Conservation (phyloP, 2,888 invertebrate genomes). For the Meteorus cinctellus region DNA sequence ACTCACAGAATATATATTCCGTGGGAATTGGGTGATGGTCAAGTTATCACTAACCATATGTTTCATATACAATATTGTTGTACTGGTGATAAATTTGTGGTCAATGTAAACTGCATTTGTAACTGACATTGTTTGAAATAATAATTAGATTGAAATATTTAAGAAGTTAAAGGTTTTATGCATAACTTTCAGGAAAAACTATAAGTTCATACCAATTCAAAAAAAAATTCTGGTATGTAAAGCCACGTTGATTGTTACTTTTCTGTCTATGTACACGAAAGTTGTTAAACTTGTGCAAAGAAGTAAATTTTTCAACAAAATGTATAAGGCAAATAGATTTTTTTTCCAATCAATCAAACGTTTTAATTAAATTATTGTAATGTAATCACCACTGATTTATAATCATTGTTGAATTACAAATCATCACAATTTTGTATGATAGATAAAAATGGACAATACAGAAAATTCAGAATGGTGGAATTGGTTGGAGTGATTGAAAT, state of each 20-base stretch:
- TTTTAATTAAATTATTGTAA: too few species aligned
- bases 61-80: not conserved
- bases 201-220: not conserved
- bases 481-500: too few species aligned
- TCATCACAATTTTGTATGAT: too few species aligned
- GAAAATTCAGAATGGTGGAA: too few species aligned
- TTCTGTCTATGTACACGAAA: not conserved
- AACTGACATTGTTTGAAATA: not conserved
- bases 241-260: not conserved
- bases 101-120: not conserved
- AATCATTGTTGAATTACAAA: too few species aligned
- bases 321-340: too few species aligned
- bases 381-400: too few species aligned
- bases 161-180: not conserved
- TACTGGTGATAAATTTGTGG: not conserved
- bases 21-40: conserved; percentile 23
- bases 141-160: not conserved
- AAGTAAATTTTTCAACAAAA: too few species aligned
- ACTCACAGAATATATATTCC: not conserved
- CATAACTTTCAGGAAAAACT: not conserved
- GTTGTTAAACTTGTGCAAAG: too few species aligned
- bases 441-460: too few species aligned
- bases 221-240: too few species aligned
- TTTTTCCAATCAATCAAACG: too few species aligned
- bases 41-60: conserved; percentile 1